phyloP scores from a whole-genome alignment of 1,140 invertebrate genomes.

The Lepidostoma basale region DNA sequence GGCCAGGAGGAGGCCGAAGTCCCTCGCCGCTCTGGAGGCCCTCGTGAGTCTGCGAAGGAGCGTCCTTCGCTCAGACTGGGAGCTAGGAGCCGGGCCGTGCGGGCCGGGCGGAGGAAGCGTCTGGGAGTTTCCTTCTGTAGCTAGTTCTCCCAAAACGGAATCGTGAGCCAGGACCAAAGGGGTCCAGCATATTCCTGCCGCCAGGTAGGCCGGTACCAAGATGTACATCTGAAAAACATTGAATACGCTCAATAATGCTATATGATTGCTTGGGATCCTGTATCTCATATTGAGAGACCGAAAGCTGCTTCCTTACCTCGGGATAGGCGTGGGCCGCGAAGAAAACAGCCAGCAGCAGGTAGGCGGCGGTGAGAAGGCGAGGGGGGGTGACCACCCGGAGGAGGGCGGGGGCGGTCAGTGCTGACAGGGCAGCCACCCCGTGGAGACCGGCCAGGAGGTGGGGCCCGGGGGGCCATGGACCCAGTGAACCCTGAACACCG shows the following conservation, averaged over 20 bases:
- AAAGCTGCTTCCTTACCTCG: conserved; percentile 42
- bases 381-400: conserved; percentile 60
- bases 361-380: conserved; percentile 56
- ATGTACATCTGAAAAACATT: conserved; percentile 51
- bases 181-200: conserved; percentile 63
- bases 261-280: not conserved
- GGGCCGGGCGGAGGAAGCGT: conserved; percentile 54
- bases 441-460: conserved; percentile 59
- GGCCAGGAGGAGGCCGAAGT: conserved; percentile 62
- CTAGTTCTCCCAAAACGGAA: conserved; percentile 62
- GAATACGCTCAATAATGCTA: not conserved
- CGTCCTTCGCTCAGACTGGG: conserved; percentile 54
- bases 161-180: conserved; percentile 61
- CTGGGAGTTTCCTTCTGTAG: conserved; percentile 60
- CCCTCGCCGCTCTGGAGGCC: conserved; percentile 62
- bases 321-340: conserved; percentile 63
- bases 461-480: conserved; percentile 51
- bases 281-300: not conserved
- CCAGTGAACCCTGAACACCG: conserved; percentile 25
- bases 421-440: conserved; percentile 56
- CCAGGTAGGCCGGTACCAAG: conserved; percentile 64
- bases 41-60: conserved; percentile 53
- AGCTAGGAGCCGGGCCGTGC: conserved; percentile 50
- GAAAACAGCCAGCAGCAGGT: conserved; percentile 58
- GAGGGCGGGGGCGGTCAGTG: conserved; percentile 58